Evolutionary conservation across 2,797 vertebrate species (phyloP).

Genomic region (Peromyscus aztecus): DNA sequence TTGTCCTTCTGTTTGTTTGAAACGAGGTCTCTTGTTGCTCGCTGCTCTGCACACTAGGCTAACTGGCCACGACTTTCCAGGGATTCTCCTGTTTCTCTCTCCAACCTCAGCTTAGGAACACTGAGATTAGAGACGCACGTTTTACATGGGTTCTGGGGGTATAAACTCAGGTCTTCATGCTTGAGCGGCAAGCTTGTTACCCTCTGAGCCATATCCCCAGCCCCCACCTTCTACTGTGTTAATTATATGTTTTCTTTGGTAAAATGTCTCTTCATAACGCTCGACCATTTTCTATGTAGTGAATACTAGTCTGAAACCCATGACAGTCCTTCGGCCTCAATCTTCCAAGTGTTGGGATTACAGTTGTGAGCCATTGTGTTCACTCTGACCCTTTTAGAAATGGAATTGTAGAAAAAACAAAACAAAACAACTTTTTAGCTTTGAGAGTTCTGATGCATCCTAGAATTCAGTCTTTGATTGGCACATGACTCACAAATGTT

Average conservation of each 20-base stretch:
- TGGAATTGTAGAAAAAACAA: background rate
- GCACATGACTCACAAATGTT: background rate
- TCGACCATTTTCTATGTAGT: background rate
- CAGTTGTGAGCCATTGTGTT: background rate
- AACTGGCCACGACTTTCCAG: background rate
- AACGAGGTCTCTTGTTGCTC: background rate
- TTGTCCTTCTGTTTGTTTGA: background rate
- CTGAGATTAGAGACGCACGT: background rate
- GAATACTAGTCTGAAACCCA: background rate
- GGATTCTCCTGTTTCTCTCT: background rate
- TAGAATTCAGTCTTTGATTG: background rate
- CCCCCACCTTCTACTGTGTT: background rate
- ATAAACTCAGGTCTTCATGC: background rate
- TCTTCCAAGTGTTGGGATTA: background rate
- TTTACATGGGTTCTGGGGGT: background rate
- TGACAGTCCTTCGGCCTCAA: background rate
- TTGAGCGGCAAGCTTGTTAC: background rate
- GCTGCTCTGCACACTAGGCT: background rate
- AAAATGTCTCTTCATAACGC: slow-evolving; percentile 19
- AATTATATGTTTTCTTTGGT: background rate
- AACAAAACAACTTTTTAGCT: background rate
- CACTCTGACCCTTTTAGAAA: slow-evolving; percentile 14
- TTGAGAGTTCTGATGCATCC: slow-evolving; percentile 22
- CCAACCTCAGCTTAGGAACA: background rate
- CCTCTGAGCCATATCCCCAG: background rate